Base-by-base conservation (phyloP, 2,888 invertebrate species). In the Fabriciana adippe region DNA sequence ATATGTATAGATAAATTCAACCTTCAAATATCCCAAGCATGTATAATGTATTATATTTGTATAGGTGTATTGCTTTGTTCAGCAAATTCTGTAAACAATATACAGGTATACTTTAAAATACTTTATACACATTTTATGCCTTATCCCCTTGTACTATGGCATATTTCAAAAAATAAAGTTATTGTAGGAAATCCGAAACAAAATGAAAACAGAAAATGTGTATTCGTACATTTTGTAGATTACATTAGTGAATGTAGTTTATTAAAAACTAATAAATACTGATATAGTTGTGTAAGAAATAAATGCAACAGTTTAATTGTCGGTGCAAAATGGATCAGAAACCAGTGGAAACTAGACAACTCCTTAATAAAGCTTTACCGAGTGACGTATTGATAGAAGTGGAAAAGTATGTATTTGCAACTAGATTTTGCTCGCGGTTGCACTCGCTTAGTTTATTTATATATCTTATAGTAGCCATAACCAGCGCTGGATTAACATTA, bases 41-140 rank as follows among this genome's bases (percentile, higher is more conserved):
- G 76, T 73, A 75, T 18, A 18, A 18, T 18, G 18, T 18, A 18
- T 70, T 73, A 41, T 85, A 81, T 86, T 86, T 85, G 79, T 81
- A 80, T 84, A 86, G 86, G 83, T 86, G 85, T 79, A 79, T 76
- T 75, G n/a, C 76, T 72, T 79, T 67, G 69, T 64, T 72, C 71
- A 67, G 67, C 69, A 48, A 26, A 16, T 26, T 8, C 35, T 21
- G 59, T 59, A 35, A 50, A 14, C 16, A n/a, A n/a, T n/a, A 65
- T 18, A 59, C 26, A 57, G 31, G 45, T 65, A 45, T 26, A 16
- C 26, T 26, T n/a, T 16, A 54, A 51, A 26, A 53, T 16, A 31
- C 16, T 41, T 59, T 26, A 13, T 54, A 53, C 16, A 15, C 21
- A 59, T 47, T 53, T 11, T 14, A 16, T 31, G 53, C 47, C 65